Conservation (phyloP, 2,113 vertebrate genomes). For the Paramormyrops kingsleyae region DNA sequence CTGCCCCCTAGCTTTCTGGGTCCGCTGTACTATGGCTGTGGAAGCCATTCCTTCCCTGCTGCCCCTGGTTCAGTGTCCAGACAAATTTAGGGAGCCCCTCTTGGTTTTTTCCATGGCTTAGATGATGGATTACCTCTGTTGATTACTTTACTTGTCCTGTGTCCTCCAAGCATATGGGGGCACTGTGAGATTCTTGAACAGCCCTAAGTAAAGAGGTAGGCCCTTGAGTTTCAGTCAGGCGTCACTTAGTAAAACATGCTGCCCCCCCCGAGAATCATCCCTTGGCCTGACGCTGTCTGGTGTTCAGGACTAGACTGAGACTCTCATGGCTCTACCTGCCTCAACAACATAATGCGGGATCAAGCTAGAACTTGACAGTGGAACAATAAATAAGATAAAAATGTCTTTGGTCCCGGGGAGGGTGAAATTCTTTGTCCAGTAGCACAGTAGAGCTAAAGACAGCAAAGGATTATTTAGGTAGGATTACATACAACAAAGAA, state of each 20-base stretch:
- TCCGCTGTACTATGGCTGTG: not conserved
- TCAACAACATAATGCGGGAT: not conserved
- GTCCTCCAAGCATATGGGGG: not conserved
- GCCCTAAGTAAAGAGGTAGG: not conserved
- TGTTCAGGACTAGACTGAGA: not conserved
- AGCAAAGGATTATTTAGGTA: not conserved
- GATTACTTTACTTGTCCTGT: not conserved
- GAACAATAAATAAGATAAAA: not conserved
- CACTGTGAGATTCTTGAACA: not conserved
- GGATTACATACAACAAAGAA: not conserved
- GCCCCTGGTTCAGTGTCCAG: not conserved
- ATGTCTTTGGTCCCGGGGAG: not conserved
- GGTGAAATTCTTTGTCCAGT: not conserved
- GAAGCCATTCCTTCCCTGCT: not conserved
- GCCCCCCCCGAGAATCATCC: not conserved
- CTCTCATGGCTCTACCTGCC: not conserved
- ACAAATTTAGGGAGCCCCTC: not conserved
- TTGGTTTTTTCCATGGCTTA: not conserved
- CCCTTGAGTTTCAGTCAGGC: not conserved
- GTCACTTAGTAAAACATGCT: not conserved
- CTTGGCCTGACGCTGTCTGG: not conserved
- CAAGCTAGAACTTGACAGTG: not conserved
- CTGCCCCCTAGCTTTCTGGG: not conserved
- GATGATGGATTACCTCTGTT: not conserved
- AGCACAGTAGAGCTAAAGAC: not conserved